Percentiles rank a stretch among this genome's conserved stretches.
Conservation (phyloP, 2,888 invertebrate genomes). For the Cantharis rustica region DNA sequence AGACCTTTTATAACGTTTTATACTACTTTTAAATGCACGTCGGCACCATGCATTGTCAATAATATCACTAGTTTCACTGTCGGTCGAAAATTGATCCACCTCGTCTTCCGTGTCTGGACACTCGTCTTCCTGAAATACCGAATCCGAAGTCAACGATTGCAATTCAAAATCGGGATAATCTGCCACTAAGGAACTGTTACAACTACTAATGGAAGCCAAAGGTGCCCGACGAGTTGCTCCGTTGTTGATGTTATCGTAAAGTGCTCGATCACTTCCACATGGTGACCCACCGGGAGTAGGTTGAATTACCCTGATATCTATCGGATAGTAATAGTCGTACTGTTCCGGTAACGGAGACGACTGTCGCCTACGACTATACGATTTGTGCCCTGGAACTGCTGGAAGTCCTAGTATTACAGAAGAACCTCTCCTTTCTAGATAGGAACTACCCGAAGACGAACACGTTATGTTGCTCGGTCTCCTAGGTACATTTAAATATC, state of each 20-base stretch:
- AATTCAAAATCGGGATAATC: conserved; percentile 73
- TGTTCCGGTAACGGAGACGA: conserved; percentile 51
- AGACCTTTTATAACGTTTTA: conserved; percentile 14
- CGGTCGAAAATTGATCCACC: conserved; percentile 82
- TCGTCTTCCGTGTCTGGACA: conserved; percentile 81
- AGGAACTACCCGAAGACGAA: conserved; percentile 84
- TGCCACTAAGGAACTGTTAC: conserved; percentile 69
- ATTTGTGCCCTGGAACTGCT: conserved; percentile 60
- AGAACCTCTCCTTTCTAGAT: conserved; percentile 80
- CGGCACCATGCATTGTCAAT: conserved; percentile 44
- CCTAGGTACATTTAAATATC: conserved; percentile 56
- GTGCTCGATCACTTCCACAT: conserved; percentile 69
- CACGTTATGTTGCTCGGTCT: conserved; percentile 82
- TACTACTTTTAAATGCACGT: conserved; percentile 15
- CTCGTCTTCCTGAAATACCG: conserved; percentile 68
- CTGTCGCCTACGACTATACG: conserved; percentile 53
- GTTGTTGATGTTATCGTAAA: conserved; percentile 54
- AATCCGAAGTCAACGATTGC: conserved; percentile 74
- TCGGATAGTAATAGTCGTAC: conserved; percentile 54
- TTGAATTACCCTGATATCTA: conserved; percentile 68
- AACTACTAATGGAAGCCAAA: conserved; percentile 80
- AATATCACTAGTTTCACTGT: conserved; percentile 68
- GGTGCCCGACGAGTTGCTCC: conserved; percentile 66
- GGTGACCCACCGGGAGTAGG: conserved; percentile 86
- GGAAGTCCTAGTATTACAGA: conserved; percentile 77